Percentiles rank a stretch among this genome's conserved stretches.
These are phyloP conservation scores for Eurypyga helias DNA, from an alignment of 2,113 vertebrate species.

Conservation along the genomic window DNA sequence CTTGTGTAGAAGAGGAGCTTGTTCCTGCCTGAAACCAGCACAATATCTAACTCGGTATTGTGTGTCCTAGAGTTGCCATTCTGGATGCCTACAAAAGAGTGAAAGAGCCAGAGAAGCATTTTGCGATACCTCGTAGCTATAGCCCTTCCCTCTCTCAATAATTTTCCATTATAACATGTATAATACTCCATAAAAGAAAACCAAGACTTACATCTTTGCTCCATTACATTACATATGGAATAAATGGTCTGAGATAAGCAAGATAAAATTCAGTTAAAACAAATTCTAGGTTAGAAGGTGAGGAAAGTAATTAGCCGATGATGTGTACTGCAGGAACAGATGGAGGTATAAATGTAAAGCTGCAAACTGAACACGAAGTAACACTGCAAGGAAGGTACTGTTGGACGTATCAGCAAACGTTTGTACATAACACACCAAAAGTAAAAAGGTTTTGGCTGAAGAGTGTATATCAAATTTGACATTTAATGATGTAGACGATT, in stretches of 20 bases:
- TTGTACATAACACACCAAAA: neutral
- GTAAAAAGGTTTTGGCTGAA: neutral
- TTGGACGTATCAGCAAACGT: neutral
- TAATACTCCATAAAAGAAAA: neutral
- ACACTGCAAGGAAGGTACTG: neutral
- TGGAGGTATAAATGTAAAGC: neutral
- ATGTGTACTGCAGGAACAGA: neutral
- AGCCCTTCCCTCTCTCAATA: neutral
- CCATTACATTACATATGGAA: neutral
- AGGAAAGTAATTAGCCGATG: neutral
- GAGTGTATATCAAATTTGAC: neutral
- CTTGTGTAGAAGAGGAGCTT: too few species aligned
- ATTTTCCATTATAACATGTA: too few species aligned
- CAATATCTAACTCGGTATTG: neutral
- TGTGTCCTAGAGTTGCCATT: neutral
- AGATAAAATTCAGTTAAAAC: neutral
- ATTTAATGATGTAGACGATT: neutral
- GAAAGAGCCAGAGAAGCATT: neutral
- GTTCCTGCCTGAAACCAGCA: too few species aligned
- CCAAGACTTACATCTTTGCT: neutral
- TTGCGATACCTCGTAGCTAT: neutral
- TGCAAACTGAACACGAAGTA: neutral
- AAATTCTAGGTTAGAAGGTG: neutral
- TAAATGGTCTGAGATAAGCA: neutral
- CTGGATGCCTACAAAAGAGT: neutral